These are phyloP conservation scores for Sympetrum striolatum DNA, from an alignment of 2,888 invertebrate species.

Conservation along the genomic window DNA sequence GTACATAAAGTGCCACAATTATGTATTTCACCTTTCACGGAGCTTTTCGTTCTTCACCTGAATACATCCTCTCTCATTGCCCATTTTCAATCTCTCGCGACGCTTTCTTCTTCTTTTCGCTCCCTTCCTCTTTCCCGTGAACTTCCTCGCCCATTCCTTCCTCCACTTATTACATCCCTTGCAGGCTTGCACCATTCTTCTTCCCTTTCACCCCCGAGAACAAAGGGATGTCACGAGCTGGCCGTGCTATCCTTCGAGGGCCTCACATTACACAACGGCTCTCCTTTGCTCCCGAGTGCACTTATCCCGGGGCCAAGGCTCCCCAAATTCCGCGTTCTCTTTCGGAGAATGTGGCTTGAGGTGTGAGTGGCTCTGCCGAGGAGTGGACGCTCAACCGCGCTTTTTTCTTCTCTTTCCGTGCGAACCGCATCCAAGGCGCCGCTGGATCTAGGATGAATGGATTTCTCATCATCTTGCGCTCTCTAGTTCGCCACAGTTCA, in stretches of 20 bases:
- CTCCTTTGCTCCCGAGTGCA: not conserved
- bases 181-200: not conserved
- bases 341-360: not conserved
- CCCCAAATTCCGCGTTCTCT: not conserved
- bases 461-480: too few species aligned
- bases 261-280: constrained; percentile 3
- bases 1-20: too few species aligned
- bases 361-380: not conserved
- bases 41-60: not conserved
- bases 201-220: not conserved
- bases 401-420: not conserved
- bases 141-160: not conserved
- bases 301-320: not conserved
- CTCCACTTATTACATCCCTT: not conserved
- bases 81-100: not conserved
- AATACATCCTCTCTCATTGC: not conserved
- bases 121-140: not conserved
- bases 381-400: not conserved
- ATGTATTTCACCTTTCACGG: not conserved
- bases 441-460: not conserved
- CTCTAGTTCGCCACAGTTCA: too few species aligned
- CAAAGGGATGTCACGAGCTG: not conserved
- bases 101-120: constrained; percentile 50
- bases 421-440: not conserved
- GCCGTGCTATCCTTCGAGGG: not conserved